Evolutionary conservation across 30 jellyfish, hydroid and myxozoan genomes (phyloP).

Genomic region (Turritopsis rubra): DNA sequence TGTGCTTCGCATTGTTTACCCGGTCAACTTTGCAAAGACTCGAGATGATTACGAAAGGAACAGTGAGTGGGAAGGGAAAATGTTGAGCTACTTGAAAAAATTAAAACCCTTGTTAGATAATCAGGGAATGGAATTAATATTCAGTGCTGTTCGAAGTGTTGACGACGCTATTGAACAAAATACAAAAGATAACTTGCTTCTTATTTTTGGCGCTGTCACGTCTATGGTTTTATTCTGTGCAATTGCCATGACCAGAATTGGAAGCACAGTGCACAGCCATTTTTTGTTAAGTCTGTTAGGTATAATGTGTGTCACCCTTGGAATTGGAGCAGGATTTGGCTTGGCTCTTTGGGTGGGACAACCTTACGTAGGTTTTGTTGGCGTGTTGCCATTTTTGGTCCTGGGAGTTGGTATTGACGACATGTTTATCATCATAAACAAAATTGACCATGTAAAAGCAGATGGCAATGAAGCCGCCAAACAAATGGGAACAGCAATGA

Average conservation of each 20-base stretch:
- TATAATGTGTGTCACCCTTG: slow-evolving; percentile 55
- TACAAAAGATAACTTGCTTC: slow-evolving; percentile 55
- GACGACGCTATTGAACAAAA: slow-evolving; percentile 78
- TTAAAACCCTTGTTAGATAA: slow-evolving; percentile 15
- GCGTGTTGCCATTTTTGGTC: slow-evolving; percentile 88
- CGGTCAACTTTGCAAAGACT: slow-evolving; percentile 52
- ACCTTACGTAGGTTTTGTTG: slow-evolving; percentile 85
- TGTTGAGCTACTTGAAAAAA: slow-evolving; percentile 28
- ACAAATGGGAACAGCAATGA: slow-evolving; percentile 21
- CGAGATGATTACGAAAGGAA: slow-evolving; percentile 32
- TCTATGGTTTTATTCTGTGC: slow-evolving; percentile 79
- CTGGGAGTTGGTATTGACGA: slow-evolving; percentile 37
- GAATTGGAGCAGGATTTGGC: slow-evolving; percentile 90
- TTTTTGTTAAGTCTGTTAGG: slow-evolving; percentile 62
- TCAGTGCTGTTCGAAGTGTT: slow-evolving; percentile 69
- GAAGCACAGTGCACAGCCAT: slow-evolving; percentile 63
- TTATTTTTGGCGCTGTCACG: slow-evolving; percentile 49
- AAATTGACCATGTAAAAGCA: slow-evolving; percentile 9
- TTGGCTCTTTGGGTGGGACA: slow-evolving; percentile 50
- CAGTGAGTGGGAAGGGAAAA: slow-evolving; percentile 56
- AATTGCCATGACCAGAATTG: slow-evolving; percentile 43
- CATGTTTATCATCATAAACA: slow-evolving; percentile 29
- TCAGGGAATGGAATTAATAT: slow-evolving; percentile 35
- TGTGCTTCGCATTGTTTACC: slow-evolving; percentile 46
- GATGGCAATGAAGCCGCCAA: background rate